A percentile compares a stretch with the other conserved stretches of the same genome.
Evolutionary conservation across 37 sponge, comb jelly and placozoan species (phyloP).

Genomic region (Hexactinellida sp.): DNA sequence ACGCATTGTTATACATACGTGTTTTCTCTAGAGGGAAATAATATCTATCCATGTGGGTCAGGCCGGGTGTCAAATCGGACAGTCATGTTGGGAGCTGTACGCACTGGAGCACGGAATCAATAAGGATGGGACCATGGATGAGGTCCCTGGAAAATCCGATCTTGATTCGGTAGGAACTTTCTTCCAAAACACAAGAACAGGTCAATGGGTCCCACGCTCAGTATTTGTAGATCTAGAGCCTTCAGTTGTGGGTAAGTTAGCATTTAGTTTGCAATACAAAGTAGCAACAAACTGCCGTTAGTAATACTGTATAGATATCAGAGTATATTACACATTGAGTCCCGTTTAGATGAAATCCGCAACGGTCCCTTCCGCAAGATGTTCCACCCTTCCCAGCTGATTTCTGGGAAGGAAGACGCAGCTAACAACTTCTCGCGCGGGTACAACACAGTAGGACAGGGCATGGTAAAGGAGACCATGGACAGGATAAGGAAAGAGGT

Average conservation of each 20-base stretch:
- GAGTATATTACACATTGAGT: no score
- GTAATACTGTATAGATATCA: no score
- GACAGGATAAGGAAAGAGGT: conserved; percentile 22
- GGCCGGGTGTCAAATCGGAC: conserved; percentile 29
- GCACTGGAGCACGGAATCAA: conserved; percentile 27
- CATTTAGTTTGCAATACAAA: no score
- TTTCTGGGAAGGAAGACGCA: conserved; percentile 24
- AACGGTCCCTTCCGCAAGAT: conserved; percentile 20
- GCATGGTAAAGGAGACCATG: conserved; percentile 16
- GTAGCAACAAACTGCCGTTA: no score
- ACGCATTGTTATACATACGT: neutral
- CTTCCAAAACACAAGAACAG: conserved; percentile 18
- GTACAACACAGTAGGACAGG: conserved; percentile 20
- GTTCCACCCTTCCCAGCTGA: conserved; percentile 20
- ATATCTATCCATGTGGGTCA: conserved; percentile 28
- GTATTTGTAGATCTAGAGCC: conserved; percentile 24
- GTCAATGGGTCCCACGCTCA: conserved; percentile 22
- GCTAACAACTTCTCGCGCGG: conserved; percentile 25
- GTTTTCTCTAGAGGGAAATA: conserved; percentile 14
- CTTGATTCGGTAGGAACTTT: conserved; percentile 21
- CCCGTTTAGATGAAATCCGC: conserved; percentile 21
- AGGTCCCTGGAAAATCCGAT: neutral
- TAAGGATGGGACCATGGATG: conserved; percentile 19
- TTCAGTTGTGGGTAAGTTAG: conserved; percentile 23
- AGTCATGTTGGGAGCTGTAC: conserved; percentile 26